Percentiles rank a stretch among this genome's conserved stretches.
Evolutionary conservation across 2,113 vertebrate genomes (phyloP).

Genomic region (Chloropsis hardwickii): DNA sequence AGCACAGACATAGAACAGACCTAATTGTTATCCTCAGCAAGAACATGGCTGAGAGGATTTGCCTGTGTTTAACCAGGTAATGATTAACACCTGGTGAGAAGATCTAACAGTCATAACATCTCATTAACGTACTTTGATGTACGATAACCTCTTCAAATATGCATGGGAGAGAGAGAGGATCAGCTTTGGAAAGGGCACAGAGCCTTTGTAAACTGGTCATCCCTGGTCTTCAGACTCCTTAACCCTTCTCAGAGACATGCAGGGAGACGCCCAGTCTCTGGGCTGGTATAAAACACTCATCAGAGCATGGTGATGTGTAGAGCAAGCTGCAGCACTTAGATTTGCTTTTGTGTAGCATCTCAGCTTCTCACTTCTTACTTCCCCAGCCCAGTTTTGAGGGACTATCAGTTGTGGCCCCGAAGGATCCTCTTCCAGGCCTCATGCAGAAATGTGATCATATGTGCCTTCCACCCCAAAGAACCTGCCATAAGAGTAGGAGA

Average conservation of each 20-base stretch:
- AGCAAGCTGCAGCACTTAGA: neutral
- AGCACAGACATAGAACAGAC: neutral
- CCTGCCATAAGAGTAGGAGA: neutral
- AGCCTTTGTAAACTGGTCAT: neutral
- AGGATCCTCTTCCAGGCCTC: neutral
- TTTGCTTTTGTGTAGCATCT: neutral
- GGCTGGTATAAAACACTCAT: neutral
- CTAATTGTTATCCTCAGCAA: neutral
- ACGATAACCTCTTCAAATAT: neutral
- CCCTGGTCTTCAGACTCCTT: neutral
- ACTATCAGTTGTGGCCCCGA: neutral
- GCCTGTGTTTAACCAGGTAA: neutral
- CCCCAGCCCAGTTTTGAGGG: neutral
- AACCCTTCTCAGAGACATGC: neutral
- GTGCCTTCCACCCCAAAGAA: neutral
- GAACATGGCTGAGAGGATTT: slow-evolving; percentile 10
- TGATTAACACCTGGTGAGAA: neutral
- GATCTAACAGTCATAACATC: neutral
- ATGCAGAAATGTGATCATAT: neutral
- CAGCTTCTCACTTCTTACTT: neutral
- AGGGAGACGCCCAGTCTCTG: neutral
- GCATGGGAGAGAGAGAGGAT: neutral
- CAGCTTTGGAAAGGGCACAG: neutral
- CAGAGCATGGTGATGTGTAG: neutral
- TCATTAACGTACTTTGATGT: neutral